Evolutionary conservation across 2,888 invertebrate species (phyloP), one percentile per base, ranked within the genome.

Genomic region (Empis stercorea): DNA sequence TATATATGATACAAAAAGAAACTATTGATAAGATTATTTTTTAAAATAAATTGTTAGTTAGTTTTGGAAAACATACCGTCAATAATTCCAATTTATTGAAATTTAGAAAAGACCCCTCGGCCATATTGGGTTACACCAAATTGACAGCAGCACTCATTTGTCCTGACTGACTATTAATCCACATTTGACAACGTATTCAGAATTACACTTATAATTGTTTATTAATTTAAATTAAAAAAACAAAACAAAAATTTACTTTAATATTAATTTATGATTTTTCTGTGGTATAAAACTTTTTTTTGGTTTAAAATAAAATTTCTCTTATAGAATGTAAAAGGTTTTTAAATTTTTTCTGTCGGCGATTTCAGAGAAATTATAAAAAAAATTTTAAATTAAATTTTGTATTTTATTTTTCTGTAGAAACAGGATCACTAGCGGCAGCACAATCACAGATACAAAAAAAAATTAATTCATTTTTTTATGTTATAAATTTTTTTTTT

Each of bases 121-220:
- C 69, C 69, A 69, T 69, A 67, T 70, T 68, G 63, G 63, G 62
- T 68, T 69, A 69, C 63, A 67, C 68, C 66, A 65, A 64, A 60
- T 65, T 61, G 59, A 66, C 65, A 63, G 61, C 61, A 61, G 61
- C 64, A 65, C 65, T 62, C 69, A 69, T 69, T 68, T 66, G 67
- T 65, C 64, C 61, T 57, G 57, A 61, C 61, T 64, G 63, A 58
- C 63, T 62, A 58, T 59, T 62, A 61, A 66, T 61, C 61, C 60
- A 61, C 65, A 66, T 66, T 62, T 48, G 37, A 44, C 13, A 4
- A n/a, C 3, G 34, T 34, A n/a, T 13, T 34, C 34, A 13, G n/a
- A 34, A 13, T 34, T 34, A 13, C 32, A 10, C 32, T 32, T 32
- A 13, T 13, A 32, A n/a, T n/a, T n/a, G n/a, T 32, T 32, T 13